phyloP scores from a whole-genome alignment of 1,140 invertebrate species.

The Cotesia glomerata region DNA sequence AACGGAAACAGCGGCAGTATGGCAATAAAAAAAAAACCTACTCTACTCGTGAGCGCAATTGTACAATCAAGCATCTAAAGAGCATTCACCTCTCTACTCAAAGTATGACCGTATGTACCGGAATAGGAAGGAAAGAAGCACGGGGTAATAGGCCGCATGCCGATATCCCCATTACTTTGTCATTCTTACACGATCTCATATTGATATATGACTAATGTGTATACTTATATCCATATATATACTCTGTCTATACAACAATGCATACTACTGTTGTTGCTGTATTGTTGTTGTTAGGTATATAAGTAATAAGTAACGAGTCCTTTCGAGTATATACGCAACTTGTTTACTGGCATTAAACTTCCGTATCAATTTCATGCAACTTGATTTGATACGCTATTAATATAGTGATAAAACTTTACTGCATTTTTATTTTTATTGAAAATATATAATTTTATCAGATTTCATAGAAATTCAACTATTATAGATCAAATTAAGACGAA shows the following conservation, averaged over 20 bases:
- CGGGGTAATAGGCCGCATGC: constrained; percentile 15
- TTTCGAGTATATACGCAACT: no score
- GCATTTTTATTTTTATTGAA: no score
- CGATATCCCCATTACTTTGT: constrained; percentile 19
- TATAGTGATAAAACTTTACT: no score
- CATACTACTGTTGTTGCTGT: background rate
- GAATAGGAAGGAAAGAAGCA: background rate
- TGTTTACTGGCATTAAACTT: no score
- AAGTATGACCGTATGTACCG: background rate
- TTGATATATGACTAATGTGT: constrained; percentile 18
- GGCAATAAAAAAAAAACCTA: constrained; percentile 2
- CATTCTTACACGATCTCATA: constrained; percentile 17
- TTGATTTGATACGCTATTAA: no score
- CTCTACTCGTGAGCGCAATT: constrained; percentile 2
- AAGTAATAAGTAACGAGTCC: background rate
- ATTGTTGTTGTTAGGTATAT: background rate
- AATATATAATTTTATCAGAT: no score
- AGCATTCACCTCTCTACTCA: constrained; percentile 21
- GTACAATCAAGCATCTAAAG: constrained; percentile 19
- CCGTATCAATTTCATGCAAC: no score
- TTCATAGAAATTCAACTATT: no score
- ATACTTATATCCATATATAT: background rate
- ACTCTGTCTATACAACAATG: background rate
- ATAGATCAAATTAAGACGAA: no score
- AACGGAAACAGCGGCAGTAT: constrained; percentile 19